phyloP scores from a whole-genome alignment of 2,113 vertebrate genomes.

The Nicator chloris region DNA sequence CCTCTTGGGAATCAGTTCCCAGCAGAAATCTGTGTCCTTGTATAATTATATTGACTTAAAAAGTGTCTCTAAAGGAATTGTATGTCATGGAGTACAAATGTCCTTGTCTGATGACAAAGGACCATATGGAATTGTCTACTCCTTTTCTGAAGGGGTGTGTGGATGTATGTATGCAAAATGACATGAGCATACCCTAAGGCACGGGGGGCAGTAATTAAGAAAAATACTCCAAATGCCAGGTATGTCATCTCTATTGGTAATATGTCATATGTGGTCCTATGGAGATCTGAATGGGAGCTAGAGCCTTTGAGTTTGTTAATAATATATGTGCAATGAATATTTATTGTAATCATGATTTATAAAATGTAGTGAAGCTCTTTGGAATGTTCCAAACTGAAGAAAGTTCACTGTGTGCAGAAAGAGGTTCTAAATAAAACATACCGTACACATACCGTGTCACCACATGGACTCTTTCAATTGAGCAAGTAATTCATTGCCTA shows the following conservation, averaged over 20 bases:
- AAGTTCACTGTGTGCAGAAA: background rate
- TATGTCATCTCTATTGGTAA: background rate
- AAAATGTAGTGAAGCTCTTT: background rate
- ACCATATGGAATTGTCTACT: background rate
- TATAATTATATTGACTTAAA: background rate
- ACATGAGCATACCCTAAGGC: background rate
- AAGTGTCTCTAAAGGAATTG: background rate
- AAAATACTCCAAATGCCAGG: background rate
- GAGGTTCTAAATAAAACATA: conserved; percentile 1
- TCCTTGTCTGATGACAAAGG: background rate
- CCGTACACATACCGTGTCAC: background rate
- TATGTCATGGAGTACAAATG: background rate
- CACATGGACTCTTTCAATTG: background rate
- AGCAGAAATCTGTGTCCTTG: background rate
- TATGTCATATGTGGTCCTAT: background rate
- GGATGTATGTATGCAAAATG: background rate
- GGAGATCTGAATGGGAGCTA: background rate
- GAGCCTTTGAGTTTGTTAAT: background rate
- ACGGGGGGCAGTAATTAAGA: background rate
- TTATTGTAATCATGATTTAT: background rate
- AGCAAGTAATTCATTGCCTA: background rate
- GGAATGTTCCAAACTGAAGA: background rate
- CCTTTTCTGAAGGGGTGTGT: background rate
- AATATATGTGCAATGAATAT: background rate
- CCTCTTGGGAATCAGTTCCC: background rate